phyloP scores from a whole-genome alignment of 2,797 vertebrate genomes.

The Schizopygopsis malacanthus region DNA sequence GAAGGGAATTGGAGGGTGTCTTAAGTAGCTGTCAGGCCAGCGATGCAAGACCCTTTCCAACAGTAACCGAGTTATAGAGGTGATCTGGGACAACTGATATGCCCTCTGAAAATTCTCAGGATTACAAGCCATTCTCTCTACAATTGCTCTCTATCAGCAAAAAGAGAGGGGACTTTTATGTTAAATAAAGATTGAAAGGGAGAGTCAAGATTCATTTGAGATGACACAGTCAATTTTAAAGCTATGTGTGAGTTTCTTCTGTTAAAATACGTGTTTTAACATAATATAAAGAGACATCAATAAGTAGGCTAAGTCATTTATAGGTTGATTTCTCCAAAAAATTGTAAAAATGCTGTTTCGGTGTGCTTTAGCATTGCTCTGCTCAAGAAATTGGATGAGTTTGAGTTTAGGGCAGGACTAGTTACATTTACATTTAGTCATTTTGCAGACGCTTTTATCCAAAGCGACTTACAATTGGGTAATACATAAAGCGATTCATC shows the following conservation, averaged over 20 bases:
- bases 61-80: conserved; percentile 61
- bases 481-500: too few relatives aligned
- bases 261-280: not conserved
- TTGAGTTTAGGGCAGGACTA: too few relatives aligned
- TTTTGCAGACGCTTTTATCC: too few relatives aligned
- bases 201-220: conserved; percentile 5
- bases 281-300: not conserved
- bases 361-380: not conserved
- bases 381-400: too few relatives aligned
- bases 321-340: not conserved
- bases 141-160: conserved; percentile 37
- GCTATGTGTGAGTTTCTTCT: not conserved
- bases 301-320: not conserved
- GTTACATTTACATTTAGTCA: too few relatives aligned
- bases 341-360: not conserved
- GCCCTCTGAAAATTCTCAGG: conserved; percentile 56
- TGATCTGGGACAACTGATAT: conserved; percentile 61
- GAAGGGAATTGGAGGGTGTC: conserved; percentile 43
- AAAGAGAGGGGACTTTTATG: conserved; percentile 35
- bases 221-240: conserved; percentile 1
- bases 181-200: conserved; percentile 31
- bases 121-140: conserved; percentile 52
- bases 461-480: too few relatives aligned
- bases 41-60: conserved; percentile 56
- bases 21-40: conserved; percentile 62